Percentiles rank a stretch among this genome's conserved stretches.
Evolutionary conservation across 2,113 vertebrate species (phyloP).

Genomic region (Laterallus jamaicensis): DNA sequence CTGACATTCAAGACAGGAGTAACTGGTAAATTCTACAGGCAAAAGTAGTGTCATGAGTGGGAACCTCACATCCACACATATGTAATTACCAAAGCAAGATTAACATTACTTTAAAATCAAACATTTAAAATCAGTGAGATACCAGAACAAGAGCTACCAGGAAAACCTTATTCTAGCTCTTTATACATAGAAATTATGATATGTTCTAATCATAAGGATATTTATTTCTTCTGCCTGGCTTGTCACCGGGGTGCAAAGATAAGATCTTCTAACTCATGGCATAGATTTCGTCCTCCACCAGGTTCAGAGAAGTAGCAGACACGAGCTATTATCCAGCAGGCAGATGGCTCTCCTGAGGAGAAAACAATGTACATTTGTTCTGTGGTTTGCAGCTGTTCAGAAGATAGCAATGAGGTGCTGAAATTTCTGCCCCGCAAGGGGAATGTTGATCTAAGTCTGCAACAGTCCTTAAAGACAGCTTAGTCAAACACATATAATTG

Average conservation of each 20-base stretch:
- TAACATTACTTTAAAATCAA: not conserved
- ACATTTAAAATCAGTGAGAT: not conserved
- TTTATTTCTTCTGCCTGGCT: not conserved
- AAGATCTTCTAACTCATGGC: not conserved
- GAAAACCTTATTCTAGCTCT: not conserved
- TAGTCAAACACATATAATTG: slow-evolving; percentile 14
- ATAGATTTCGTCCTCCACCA: not conserved
- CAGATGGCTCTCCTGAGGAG: not conserved
- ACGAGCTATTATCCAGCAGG: not conserved
- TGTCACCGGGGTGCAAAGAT: not conserved
- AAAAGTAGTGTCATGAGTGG: not conserved
- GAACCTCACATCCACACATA: not conserved
- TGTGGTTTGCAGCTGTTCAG: slow-evolving; percentile 16
- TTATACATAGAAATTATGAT: not conserved
- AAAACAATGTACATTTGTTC: slow-evolving; percentile 7
- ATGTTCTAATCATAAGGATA: not conserved
- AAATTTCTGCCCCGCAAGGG: slow-evolving; percentile 37
- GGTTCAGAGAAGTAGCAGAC: not conserved
- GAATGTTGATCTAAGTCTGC: slow-evolving; percentile 27
- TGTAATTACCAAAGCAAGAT: not conserved
- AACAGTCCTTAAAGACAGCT: slow-evolving; percentile 2
- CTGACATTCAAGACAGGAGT: not conserved
- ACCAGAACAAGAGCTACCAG: not conserved
- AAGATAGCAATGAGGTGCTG: slow-evolving; percentile 22
- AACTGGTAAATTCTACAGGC: not conserved